Percentiles rank a stretch among this genome's conserved stretches.
phyloP scores from a whole-genome alignment of 1,140 invertebrate species.

The Drosophila prosaltans region DNA sequence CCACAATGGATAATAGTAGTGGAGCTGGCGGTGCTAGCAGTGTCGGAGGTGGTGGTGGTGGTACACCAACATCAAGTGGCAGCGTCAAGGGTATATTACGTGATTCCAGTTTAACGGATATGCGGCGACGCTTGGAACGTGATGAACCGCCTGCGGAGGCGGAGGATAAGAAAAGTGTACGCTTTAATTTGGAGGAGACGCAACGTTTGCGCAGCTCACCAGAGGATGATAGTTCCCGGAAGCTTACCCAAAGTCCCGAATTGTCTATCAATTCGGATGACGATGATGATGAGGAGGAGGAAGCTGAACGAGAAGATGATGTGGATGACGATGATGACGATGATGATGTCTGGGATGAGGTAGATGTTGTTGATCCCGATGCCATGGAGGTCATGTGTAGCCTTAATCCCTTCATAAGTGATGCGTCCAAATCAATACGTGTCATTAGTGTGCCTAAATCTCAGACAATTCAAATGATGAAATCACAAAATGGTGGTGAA shows the following conservation, averaged over 20 bases:
- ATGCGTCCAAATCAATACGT: constrained; percentile 51
- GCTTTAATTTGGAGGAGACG: constrained; percentile 85
- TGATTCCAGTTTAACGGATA: constrained; percentile 86
- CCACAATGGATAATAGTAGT: constrained; percentile 19
- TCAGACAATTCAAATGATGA: constrained; percentile 63
- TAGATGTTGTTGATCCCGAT: constrained; percentile 32
- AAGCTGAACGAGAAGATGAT: constrained; percentile 26
- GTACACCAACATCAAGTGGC: constrained; percentile 1
- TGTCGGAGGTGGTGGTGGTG: no score
- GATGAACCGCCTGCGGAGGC: constrained; percentile 36
- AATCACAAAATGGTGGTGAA: constrained; percentile 31
- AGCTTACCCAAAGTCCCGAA: constrained; percentile 43
- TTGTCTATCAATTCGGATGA: constrained; percentile 56
- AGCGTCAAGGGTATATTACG: constrained; percentile 87
- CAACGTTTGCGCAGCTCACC: constrained; percentile 44
- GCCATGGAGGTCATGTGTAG: constrained; percentile 63
- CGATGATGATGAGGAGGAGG: constrained; percentile 37
- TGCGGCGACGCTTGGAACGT: constrained; percentile 67
- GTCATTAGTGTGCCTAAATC: constrained; percentile 64
- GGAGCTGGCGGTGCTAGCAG: no score
- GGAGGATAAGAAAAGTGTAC: constrained; percentile 87
- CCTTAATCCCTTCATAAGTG: constrained; percentile 56
- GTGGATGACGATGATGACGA: constrained; percentile 38
- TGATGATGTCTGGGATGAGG: constrained; percentile 53
- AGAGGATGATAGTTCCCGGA: constrained; percentile 45